Evolutionary conservation across 2,888 invertebrate species (phyloP).

Genomic region (Chrysopilus asiliformis): DNA sequence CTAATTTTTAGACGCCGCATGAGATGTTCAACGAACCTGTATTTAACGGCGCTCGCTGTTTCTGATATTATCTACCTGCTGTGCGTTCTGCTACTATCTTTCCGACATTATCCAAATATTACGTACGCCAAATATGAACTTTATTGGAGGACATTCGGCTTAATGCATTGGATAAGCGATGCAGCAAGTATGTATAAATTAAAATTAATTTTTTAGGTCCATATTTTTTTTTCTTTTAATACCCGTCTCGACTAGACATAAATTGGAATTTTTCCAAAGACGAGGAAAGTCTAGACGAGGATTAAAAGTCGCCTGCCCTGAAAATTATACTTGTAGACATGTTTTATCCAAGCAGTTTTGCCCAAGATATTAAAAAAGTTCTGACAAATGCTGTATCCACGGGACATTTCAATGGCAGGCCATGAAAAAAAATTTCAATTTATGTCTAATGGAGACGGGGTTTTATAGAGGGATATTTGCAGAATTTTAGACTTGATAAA

Average conservation of each 20-base stretch:
- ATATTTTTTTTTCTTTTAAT: constrained; percentile 1
- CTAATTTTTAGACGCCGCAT: constrained; percentile 42
- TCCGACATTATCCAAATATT: constrained; percentile 45
- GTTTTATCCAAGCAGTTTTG: background rate
- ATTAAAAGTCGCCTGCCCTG: too few species aligned
- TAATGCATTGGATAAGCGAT: constrained; percentile 50
- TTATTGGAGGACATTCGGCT: constrained; percentile 47
- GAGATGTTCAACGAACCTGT: constrained; percentile 61
- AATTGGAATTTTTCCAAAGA: background rate
- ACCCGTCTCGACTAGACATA: background rate
- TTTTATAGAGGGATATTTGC: too few species aligned
- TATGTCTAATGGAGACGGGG: too few species aligned
- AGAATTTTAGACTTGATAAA: too few species aligned
- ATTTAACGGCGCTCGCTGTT: constrained; percentile 56
- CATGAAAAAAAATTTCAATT: too few species aligned
- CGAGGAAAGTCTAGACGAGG: too few species aligned
- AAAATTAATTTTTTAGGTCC: constrained; percentile 3
- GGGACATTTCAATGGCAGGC: too few species aligned
- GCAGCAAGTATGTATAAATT: constrained; percentile 45
- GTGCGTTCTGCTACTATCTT: constrained; percentile 47
- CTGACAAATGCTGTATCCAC: too few species aligned
- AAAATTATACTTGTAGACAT: background rate
- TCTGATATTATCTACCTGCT: constrained; percentile 57
- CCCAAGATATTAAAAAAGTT: background rate
- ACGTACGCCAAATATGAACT: constrained; percentile 39